Conservation (phyloP, 2,888 invertebrate genomes). For the Coleophora flavipennella region DNA sequence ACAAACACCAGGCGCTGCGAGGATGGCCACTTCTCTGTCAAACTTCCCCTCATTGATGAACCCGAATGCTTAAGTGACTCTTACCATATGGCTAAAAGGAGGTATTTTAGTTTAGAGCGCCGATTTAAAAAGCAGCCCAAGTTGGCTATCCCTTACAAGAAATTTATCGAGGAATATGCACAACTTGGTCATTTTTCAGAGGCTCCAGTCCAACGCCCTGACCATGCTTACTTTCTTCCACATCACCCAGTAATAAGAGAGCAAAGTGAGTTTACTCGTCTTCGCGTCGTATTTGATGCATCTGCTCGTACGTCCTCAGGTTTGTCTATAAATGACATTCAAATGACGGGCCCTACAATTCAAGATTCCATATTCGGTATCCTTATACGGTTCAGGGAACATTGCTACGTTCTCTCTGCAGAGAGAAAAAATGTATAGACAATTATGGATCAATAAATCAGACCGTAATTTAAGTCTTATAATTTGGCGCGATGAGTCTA, state of each 20-base stretch:
- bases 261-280: conserved; percentile 8
- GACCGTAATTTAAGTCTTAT: conserved; percentile 8
- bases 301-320: conserved; percentile 6
- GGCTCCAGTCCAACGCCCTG: not conserved
- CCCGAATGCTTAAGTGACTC: not conserved
- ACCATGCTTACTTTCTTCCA: conserved; percentile 3
- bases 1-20: not conserved
- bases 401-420: conserved; percentile 7
- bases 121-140: conserved; percentile 1
- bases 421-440: conserved; percentile 12
- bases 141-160: not conserved
- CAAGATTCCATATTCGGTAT: conserved; percentile 11
- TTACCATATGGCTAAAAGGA: not conserved
- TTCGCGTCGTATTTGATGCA: conserved; percentile 11
- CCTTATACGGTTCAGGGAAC: conserved; percentile 5
- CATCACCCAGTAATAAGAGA: conserved; percentile 10
- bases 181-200: not conserved
- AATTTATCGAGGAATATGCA: conserved; percentile 1
- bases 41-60: not conserved
- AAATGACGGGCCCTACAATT: conserved; percentile 8
- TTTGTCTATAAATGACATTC: conserved; percentile 9
- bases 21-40: not conserved
- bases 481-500: conserved; percentile 7
- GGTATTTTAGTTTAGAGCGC: not conserved
- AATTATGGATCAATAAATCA: not conserved